These are phyloP conservation scores for Trinorchestia longiramus DNA, from an alignment of 1,140 invertebrate genomes.

Conservation along the genomic window DNA sequence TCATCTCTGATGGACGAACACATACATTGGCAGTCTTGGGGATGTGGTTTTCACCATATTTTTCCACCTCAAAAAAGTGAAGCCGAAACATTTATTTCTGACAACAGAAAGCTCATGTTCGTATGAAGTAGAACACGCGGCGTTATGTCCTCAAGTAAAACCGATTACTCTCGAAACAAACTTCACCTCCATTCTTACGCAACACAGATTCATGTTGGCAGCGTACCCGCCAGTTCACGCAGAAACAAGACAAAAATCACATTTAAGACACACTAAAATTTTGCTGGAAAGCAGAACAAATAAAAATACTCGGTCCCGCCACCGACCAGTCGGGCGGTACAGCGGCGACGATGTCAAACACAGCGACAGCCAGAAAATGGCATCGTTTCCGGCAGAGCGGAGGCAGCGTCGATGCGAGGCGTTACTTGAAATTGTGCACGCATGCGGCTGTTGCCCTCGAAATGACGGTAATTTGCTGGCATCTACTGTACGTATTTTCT, in stretches of 20 bases:
- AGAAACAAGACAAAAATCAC: background rate
- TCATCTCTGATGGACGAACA: no score
- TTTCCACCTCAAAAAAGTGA: no score
- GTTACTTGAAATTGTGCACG: no score
- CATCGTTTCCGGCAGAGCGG: no score
- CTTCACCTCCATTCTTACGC: background rate
- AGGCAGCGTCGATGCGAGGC: no score
- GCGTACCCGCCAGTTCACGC: background rate
- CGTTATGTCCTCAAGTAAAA: background rate
- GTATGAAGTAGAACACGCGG: background rate
- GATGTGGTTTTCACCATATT: no score
- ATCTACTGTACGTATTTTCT: no score
- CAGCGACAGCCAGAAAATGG: no score
- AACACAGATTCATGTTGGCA: background rate
- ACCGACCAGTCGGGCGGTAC: background rate
- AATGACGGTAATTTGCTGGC: no score
- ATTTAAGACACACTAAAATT: background rate
- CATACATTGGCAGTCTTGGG: no score
- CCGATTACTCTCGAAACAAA: background rate
- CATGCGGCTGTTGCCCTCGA: no score
- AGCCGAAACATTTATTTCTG: background rate
- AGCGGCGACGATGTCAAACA: no score
- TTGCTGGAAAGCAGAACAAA: background rate
- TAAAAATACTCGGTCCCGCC: background rate
- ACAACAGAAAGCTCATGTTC: background rate